A percentile compares a stretch with the other conserved stretches of the same genome.
These are phyloP conservation scores for Prosapia bicincta DNA, from an alignment of 2,888 invertebrate genomes.

Conservation along the genomic window DNA sequence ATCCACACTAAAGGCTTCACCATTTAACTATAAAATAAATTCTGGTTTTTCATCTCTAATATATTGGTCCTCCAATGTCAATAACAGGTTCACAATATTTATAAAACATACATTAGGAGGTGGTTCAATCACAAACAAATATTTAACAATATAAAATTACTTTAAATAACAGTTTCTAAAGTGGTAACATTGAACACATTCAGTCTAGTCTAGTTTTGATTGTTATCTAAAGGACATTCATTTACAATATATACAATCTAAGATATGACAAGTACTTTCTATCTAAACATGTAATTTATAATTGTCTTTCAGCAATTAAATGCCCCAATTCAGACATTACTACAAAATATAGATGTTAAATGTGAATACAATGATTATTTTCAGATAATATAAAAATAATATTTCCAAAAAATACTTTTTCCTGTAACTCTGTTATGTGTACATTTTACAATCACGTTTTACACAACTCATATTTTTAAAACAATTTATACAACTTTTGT, in stretches of 20 bases:
- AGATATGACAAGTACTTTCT: background rate
- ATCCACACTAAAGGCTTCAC: no score
- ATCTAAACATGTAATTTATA: background rate
- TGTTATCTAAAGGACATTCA: background rate
- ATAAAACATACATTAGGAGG: background rate
- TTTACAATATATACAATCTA: background rate
- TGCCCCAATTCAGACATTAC: background rate
- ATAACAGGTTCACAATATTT: background rate
- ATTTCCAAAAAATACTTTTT: background rate
- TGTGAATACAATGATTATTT: background rate
- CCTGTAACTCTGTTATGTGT: background rate
- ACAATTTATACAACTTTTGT: no score
- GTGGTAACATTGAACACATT: slow-evolving; percentile 2
- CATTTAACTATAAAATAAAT: no score
- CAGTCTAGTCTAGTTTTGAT: background rate
- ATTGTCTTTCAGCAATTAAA: background rate
- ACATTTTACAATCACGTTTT: background rate
- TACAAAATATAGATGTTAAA: background rate
- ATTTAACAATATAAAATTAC: background rate
- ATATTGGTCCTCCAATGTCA: background rate
- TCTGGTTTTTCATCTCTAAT: no score
- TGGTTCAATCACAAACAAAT: background rate
- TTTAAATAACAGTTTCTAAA: background rate
- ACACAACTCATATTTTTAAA: background rate
- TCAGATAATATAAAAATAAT: background rate